These are phyloP conservation scores for Nephrocerus scutellatus DNA, from an alignment of 2,888 invertebrate genomes.

Conservation along the genomic window DNA sequence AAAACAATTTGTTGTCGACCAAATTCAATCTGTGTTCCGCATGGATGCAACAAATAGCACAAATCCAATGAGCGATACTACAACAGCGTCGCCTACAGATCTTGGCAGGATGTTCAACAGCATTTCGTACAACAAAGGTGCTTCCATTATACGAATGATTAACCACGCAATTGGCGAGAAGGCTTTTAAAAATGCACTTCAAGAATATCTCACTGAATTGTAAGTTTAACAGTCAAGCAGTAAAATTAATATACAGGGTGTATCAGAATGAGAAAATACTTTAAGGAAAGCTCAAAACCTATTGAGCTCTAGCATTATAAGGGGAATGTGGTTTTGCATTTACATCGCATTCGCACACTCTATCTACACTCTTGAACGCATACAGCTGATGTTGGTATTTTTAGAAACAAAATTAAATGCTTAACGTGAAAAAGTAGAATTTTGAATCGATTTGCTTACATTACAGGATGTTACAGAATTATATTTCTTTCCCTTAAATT, in stretches of 20 bases:
- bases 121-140: conserved; percentile 64
- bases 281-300: too few species aligned
- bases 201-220: conserved; percentile 50
- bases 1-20: conserved; percentile 63
- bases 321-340: too few species aligned
- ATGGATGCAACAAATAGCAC: conserved; percentile 54
- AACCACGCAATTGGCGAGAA: conserved; percentile 54
- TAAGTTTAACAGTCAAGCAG: conserved; percentile 22
- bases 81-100: conserved; percentile 53
- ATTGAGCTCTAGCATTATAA: too few species aligned
- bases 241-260: neutral
- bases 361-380: too few species aligned
- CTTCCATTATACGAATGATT: conserved; percentile 61
- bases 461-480: too few species aligned
- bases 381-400: too few species aligned
- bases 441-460: too few species aligned
- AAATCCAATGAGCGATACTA: conserved; percentile 54
- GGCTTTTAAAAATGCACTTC: conserved; percentile 52
- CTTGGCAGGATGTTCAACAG: conserved; percentile 58
- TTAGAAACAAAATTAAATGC: too few species aligned
- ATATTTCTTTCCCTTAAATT: neutral
- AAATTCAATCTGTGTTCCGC: conserved; percentile 58
- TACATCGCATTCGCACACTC: too few species aligned
- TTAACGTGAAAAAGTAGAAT: too few species aligned
- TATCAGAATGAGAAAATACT: neutral